Conservation (phyloP, 2,797 vertebrate species). For the Hybognathus amarus region DNA sequence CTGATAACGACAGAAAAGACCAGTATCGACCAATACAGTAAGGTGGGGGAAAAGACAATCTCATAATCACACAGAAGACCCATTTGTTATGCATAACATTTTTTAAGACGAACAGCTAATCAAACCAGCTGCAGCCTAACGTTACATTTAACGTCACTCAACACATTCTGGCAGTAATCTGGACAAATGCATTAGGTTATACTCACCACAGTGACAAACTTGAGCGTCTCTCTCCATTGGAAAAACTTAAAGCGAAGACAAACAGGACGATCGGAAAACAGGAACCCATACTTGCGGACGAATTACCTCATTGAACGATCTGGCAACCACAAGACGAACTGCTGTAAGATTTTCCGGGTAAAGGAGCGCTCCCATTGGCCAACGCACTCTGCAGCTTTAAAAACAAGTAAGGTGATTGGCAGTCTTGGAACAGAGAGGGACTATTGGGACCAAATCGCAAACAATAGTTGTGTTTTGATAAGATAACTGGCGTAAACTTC, state of each 20-base stretch:
- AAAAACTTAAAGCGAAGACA: constrained; percentile 22
- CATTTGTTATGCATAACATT: too few relatives aligned
- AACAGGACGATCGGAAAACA: constrained; percentile 1
- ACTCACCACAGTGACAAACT: constrained; percentile 57
- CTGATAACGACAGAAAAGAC: not conserved
- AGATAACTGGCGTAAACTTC: not conserved
- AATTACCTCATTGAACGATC: not conserved
- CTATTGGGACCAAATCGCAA: not conserved
- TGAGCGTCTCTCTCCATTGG: constrained; percentile 47
- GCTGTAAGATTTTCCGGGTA: constrained; percentile 10
- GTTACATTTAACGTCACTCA: not conserved
- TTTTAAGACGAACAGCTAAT: too few relatives aligned
- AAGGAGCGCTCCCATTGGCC: constrained; percentile 11
- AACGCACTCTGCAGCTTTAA: not conserved
- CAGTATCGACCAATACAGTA: not conserved
- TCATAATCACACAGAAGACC: not conserved
- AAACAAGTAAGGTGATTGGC: constrained; percentile 9
- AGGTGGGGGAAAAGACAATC: not conserved
- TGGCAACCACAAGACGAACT: not conserved
- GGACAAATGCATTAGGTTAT: not conserved
- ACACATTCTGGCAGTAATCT: not conserved
- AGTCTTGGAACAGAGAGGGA: not conserved
- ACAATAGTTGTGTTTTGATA: not conserved
- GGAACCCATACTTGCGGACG: constrained; percentile 28
- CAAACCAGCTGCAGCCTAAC: not conserved